Evolutionary conservation across 2,888 invertebrate species (phyloP).

Genomic region (Keiferia lycopersicella): DNA sequence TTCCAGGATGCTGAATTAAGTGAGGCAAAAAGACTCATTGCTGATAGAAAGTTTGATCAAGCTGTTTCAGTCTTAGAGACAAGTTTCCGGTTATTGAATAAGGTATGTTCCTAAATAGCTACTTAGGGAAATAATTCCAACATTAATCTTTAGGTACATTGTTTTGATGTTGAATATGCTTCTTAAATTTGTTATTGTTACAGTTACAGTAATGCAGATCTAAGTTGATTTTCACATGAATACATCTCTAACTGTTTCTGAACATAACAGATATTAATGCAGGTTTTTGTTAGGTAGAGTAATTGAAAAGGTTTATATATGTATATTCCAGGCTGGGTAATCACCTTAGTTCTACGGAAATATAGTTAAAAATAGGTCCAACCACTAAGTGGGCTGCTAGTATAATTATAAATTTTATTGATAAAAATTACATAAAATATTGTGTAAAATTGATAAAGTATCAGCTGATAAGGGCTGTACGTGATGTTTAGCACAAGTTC

Average conservation of each 20-base stretch:
- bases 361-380: too few relatives aligned
- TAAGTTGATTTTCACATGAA: too few relatives aligned
- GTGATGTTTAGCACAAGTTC: not conserved
- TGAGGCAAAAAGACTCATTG: constrained; percentile 82
- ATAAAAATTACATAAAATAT: not conserved
- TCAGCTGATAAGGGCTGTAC: not conserved
- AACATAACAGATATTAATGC: too few relatives aligned
- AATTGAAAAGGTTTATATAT: too few relatives aligned
- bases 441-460: not conserved
- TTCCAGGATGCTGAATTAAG: constrained; percentile 84
- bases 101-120: constrained; percentile 47
- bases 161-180: not conserved
- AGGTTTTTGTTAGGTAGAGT: too few relatives aligned
- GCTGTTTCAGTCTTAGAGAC: constrained; percentile 85
- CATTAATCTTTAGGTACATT: too few relatives aligned
- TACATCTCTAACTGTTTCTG: too few relatives aligned
- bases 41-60: constrained; percentile 81
- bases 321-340: too few relatives aligned
- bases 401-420: too few relatives aligned
- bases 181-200: too few relatives aligned
- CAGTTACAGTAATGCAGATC: not conserved
- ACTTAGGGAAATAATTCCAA: not conserved
- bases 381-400: too few relatives aligned
- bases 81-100: constrained; percentile 83
- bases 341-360: too few relatives aligned